phyloP scores from a whole-genome alignment of 2,888 invertebrate species.

The Amphipyra tragopoginis region DNA sequence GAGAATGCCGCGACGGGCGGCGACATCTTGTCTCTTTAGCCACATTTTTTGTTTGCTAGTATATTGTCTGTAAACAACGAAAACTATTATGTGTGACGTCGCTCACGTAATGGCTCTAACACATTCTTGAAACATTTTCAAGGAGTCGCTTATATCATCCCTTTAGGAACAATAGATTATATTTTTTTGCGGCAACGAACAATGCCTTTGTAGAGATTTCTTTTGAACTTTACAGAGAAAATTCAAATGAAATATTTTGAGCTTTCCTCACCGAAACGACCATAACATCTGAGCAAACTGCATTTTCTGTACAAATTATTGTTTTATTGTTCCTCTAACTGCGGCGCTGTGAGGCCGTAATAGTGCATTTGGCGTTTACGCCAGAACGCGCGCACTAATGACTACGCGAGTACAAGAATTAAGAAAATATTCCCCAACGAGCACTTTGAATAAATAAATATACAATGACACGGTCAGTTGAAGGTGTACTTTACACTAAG shows the following conservation, averaged over 20 bases:
- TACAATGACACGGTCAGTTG: conserved; percentile 5
- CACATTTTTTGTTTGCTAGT: conserved; percentile 34
- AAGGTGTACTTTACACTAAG: neutral
- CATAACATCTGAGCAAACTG: conserved; percentile 35
- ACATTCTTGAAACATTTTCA: conserved; percentile 13
- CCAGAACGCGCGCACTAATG: conserved; percentile 47
- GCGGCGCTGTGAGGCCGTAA: conserved; percentile 28
- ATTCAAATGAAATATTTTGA: conserved; percentile 18
- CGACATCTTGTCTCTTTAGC: conserved; percentile 32
- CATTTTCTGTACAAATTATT: conserved; percentile 48
- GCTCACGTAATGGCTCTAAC: conserved; percentile 19
- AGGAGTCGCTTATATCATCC: conserved; percentile 8
- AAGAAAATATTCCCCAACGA: conserved; percentile 30
- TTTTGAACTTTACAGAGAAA: conserved; percentile 9
- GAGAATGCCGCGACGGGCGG: conserved; percentile 13
- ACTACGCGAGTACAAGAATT: conserved; percentile 42
- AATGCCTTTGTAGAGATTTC: conserved; percentile 7
- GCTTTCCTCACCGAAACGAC: conserved; percentile 24
- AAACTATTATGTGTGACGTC: conserved; percentile 32
- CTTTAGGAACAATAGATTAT: conserved; percentile 8
- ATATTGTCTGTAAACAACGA: conserved; percentile 41
- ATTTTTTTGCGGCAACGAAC: conserved; percentile 3
- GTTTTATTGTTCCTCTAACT: conserved; percentile 51
- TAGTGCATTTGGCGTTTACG: conserved; percentile 49
- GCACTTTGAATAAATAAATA: conserved; percentile 24